phyloP scores from a whole-genome alignment of 2,888 invertebrate genomes.

The Lycocerus yunnanus region DNA sequence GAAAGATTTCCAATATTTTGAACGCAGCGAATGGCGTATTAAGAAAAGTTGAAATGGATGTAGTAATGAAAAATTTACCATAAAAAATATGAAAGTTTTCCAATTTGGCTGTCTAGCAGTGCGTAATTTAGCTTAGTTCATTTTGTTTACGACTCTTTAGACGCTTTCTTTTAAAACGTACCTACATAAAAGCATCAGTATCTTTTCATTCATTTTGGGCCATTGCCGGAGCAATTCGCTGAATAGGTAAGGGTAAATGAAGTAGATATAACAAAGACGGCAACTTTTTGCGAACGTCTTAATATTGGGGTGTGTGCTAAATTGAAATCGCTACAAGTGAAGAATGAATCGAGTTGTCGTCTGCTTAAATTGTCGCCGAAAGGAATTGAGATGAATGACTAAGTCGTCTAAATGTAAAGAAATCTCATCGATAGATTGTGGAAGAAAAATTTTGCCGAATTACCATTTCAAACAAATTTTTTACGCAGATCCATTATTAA shows the following conservation, averaged over 20 bases:
- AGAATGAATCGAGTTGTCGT: slow-evolving; percentile 22
- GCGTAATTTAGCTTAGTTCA: slow-evolving; percentile 2
- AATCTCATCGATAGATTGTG: background rate
- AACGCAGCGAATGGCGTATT: background rate
- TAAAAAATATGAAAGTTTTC: slow-evolving; percentile 2
- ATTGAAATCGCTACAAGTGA: slow-evolving; percentile 28
- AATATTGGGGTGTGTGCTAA: slow-evolving; percentile 26
- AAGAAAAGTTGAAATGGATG: background rate
- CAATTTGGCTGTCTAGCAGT: slow-evolving; percentile 2
- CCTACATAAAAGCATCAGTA: slow-evolving; percentile 13
- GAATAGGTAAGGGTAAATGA: slow-evolving; percentile 28
- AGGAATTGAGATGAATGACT: slow-evolving; percentile 9
- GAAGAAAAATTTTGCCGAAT: background rate
- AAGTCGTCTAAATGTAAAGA: slow-evolving; percentile 1
- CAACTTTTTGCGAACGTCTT: slow-evolving; percentile 27
- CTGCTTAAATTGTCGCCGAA: slow-evolving; percentile 20
- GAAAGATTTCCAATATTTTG: background rate
- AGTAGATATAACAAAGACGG: slow-evolving; percentile 29
- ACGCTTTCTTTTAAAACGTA: slow-evolving; percentile 13
- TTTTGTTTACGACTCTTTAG: slow-evolving; percentile 18
- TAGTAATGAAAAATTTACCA: background rate
- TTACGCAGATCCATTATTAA: background rate
- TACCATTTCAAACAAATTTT: background rate
- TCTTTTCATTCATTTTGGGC: slow-evolving; percentile 28
- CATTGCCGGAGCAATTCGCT: slow-evolving; percentile 17